phyloP scores from a whole-genome alignment of 1,140 invertebrate genomes.

The Notospermus geniculatus region DNA sequence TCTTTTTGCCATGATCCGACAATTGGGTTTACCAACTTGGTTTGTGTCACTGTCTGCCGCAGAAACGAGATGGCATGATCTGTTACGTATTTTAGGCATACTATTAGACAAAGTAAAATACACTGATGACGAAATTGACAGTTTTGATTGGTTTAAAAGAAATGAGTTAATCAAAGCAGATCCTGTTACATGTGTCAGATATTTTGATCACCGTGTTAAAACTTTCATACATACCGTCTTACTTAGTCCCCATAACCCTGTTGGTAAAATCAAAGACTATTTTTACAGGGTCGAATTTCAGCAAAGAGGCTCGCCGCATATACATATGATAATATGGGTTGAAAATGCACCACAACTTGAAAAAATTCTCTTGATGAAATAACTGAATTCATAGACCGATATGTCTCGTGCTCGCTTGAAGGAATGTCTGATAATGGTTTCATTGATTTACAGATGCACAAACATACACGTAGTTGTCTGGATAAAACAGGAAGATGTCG shows the following conservation, averaged over 20 bases:
- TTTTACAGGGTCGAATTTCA: conserved; percentile 54
- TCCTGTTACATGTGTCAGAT: conserved; percentile 25
- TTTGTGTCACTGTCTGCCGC: conserved; percentile 26
- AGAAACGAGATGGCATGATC: conserved; percentile 28
- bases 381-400: conserved; percentile 22
- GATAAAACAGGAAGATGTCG: conserved; percentile 24
- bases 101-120: conserved; percentile 18
- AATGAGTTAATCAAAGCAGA: conserved; percentile 19
- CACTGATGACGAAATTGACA: conserved; percentile 15
- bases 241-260: conserved; percentile 11
- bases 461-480: conserved; percentile 26
- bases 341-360: conserved; percentile 40
- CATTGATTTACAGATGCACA: conserved; percentile 14
- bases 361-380: conserved; percentile 9
- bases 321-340: conserved; percentile 54
- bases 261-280: conserved; percentile 29
- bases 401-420: conserved; percentile 22
- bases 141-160: conserved; percentile 21
- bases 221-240: conserved; percentile 22
- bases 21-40: conserved; percentile 25
- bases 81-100: conserved; percentile 19
- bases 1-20: conserved; percentile 29
- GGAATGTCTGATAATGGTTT: neutral
- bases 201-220: conserved; percentile 26
- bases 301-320: conserved; percentile 54